phyloP scores from a whole-genome alignment of 2,797 vertebrate genomes.

The Semotilus atromaculatus region DNA sequence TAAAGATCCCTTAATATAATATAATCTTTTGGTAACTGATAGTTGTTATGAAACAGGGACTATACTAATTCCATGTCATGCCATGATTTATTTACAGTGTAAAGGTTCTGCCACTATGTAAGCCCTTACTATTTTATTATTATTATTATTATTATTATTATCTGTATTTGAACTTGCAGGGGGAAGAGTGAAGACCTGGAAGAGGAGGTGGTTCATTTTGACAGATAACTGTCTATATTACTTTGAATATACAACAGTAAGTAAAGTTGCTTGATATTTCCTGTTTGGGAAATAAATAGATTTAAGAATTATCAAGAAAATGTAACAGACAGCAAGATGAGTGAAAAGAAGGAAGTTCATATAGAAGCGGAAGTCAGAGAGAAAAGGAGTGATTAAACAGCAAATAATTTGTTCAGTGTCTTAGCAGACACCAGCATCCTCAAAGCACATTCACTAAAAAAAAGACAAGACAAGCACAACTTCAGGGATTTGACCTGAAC shows the following conservation, averaged over 20 bases:
- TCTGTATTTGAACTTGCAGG: constrained; percentile 73
- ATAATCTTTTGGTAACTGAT: background rate
- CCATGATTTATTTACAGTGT: background rate
- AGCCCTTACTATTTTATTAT: background rate
- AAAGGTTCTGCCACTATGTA: background rate
- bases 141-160: background rate
- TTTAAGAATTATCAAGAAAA: background rate
- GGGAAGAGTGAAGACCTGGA: constrained; percentile 98
- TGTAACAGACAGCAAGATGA: background rate
- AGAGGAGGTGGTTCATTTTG: constrained; percentile 97
- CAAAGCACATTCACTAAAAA: background rate
- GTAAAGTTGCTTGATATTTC: constrained; percentile 63
- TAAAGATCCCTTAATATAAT: constrained; percentile 1
- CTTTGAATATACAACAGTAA: constrained; percentile 95
- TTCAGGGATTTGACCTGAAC: background rate
- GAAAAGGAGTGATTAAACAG: background rate
- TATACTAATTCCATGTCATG: background rate
- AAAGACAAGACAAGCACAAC: background rate
- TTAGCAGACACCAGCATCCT: background rate
- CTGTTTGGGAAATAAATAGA: background rate
- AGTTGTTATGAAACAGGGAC: background rate
- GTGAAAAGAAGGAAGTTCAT: background rate
- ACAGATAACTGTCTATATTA: constrained; percentile 99
- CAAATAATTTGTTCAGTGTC: background rate
- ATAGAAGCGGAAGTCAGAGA: background rate